Conservation (phyloP, 2,113 vertebrate genomes). For the Zonotrichia leucophrys region DNA sequence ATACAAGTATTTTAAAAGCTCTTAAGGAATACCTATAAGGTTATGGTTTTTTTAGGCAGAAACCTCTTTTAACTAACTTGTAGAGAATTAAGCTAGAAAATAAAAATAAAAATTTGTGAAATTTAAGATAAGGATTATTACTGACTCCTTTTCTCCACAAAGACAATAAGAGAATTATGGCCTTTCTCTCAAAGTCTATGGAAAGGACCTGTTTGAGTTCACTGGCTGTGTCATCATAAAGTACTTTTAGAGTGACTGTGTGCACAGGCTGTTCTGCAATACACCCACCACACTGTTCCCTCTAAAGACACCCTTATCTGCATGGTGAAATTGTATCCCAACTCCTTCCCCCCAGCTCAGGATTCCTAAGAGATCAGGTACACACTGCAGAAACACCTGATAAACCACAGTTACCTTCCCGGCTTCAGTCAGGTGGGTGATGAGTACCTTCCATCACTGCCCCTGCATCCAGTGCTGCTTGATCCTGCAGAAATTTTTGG, state of each 20-base stretch:
- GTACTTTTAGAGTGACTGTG: background rate
- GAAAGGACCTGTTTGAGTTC: background rate
- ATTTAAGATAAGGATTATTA: background rate
- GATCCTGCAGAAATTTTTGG: background rate
- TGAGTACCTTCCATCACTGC: background rate
- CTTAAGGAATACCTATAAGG: background rate
- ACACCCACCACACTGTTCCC: background rate
- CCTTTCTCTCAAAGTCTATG: background rate
- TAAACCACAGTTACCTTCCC: background rate
- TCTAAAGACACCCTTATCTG: background rate
- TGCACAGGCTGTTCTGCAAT: background rate
- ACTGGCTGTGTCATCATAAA: background rate
- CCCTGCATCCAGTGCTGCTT: background rate
- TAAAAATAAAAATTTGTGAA: background rate
- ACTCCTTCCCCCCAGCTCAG: background rate
- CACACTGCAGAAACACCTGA: background rate
- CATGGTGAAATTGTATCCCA: background rate
- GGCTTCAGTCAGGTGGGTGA: background rate
- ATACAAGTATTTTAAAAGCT: background rate
- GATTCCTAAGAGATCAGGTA: background rate
- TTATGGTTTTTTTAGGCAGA: background rate
- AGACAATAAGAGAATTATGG: background rate
- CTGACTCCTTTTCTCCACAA: background rate
- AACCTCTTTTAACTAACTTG: background rate
- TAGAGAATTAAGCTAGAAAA: background rate